Conservation (phyloP, 2,113 vertebrate genomes). For the Nothoprocta pentlandii region DNA sequence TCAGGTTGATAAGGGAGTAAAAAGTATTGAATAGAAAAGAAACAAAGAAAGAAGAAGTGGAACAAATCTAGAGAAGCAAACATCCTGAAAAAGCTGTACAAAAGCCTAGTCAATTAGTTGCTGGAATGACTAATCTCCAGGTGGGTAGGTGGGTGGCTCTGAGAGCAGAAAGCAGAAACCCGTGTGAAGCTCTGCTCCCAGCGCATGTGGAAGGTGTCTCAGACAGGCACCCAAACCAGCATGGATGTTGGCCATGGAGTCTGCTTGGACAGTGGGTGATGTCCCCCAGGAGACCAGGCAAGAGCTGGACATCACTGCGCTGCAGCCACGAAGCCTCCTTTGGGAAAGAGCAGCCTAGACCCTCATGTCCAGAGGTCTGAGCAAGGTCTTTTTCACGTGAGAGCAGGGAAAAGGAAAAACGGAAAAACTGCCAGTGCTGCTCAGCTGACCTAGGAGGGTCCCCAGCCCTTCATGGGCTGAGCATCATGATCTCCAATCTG, state of each 20-base stretch:
- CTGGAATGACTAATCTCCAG: slow-evolving; percentile 64
- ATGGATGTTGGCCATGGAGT: background rate
- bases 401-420: background rate
- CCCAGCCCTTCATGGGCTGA: background rate
- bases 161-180: slow-evolving; percentile 25
- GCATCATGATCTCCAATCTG: background rate
- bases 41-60: background rate
- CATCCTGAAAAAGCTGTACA: slow-evolving; percentile 6
- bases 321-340: rapidly evolving
- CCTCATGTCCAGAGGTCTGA: background rate
- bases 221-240: background rate
- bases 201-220: background rate
- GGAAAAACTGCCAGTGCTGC: too few species aligned
- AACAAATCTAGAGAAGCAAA: slow-evolving; percentile 4
- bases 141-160: slow-evolving; percentile 67
- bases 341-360: background rate
- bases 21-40: background rate
- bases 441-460: background rate
- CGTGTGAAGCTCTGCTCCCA: background rate
- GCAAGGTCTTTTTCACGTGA: background rate
- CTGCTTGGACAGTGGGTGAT: background rate
- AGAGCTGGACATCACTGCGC: background rate
- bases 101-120: slow-evolving; percentile 38
- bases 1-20: background rate
- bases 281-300: background rate